Evolutionary conservation across 2,888 invertebrate genomes (phyloP).

Genomic region (Himalopsyche tibetana): DNA sequence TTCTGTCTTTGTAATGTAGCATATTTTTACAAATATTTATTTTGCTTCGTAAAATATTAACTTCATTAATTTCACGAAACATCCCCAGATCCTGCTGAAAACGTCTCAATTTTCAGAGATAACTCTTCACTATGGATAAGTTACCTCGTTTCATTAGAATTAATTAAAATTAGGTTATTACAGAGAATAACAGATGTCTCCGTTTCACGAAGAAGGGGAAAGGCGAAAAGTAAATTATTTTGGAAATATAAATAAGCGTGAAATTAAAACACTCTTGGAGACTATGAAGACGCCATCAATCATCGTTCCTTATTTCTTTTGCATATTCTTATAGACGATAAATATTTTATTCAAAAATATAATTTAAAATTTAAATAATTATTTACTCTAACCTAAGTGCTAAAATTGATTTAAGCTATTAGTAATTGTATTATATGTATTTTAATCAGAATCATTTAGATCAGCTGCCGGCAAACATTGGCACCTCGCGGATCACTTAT

Average conservation of each 20-base stretch:
- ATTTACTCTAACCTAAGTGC: too few relatives aligned
- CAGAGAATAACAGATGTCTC: conserved; percentile 56
- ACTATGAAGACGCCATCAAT: conserved; percentile 36
- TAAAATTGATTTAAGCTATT: too few relatives aligned
- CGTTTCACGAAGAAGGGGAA: conserved; percentile 27
- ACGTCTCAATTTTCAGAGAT: conserved; percentile 27
- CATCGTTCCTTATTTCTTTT: conserved; percentile 17
- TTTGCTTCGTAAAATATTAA: conserved; percentile 1
- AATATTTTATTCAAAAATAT: too few relatives aligned
- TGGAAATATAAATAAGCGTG: conserved; percentile 59
- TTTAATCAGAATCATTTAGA: too few relatives aligned
- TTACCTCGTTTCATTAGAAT: conserved; percentile 47
- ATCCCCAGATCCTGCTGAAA: neutral
- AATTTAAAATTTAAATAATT: too few relatives aligned
- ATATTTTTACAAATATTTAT: conserved; percentile 7
- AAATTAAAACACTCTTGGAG: conserved; percentile 54
- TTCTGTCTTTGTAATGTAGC: neutral
- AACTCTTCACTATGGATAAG: conserved; percentile 21
- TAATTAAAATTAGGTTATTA: conserved; percentile 52
- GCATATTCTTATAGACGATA: too few relatives aligned
- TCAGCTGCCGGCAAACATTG: too few relatives aligned
- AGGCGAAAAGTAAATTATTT: conserved; percentile 56
- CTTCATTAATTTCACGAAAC: conserved; percentile 18
- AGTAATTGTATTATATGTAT: too few relatives aligned
- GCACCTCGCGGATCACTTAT: too few relatives aligned